Percentiles rank a stretch among this genome's conserved stretches.
These are phyloP conservation scores for Pygocentrus nattereri DNA, from an alignment of 2,797 vertebrate genomes.

Conservation along the genomic window DNA sequence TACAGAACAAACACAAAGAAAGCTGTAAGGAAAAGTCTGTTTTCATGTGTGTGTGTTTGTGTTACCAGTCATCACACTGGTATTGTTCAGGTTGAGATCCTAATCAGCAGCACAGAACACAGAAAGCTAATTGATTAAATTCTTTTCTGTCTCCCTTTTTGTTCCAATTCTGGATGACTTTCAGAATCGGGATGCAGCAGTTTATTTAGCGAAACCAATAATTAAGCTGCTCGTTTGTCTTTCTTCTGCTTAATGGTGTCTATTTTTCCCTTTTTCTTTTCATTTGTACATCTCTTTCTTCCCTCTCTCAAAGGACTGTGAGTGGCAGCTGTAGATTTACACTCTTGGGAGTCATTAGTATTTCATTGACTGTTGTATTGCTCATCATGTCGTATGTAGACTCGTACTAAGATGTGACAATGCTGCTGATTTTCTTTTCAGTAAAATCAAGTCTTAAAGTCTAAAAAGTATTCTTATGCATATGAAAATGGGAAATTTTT, in stretches of 20 bases:
- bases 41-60: background rate
- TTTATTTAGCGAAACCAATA: slow-evolving; percentile 51
- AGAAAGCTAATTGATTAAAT: slow-evolving; percentile 55
- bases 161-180: slow-evolving; percentile 40
- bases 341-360: background rate
- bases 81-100: slow-evolving; percentile 43
- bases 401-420: background rate
- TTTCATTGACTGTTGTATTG: background rate
- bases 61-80: slow-evolving; percentile 28
- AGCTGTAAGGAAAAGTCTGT: background rate
- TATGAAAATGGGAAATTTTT: background rate
- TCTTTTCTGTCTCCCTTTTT: slow-evolving; percentile 38
- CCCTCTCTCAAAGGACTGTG: background rate
- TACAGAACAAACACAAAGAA: slow-evolving; percentile 3
- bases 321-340: slow-evolving; percentile 19
- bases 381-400: background rate
- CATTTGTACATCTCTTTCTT: background rate
- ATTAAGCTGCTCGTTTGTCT: slow-evolving; percentile 47
- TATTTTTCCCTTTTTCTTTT: slow-evolving; percentile 9
- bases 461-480: background rate
- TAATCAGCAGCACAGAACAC: slow-evolving; percentile 48
- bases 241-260: slow-evolving; percentile 25
- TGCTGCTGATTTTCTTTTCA: slow-evolving; percentile 1
- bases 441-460: background rate
- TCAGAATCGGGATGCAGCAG: slow-evolving; percentile 38